phyloP scores from a whole-genome alignment of 2,888 invertebrate genomes.

The Spilarctia lutea region DNA sequence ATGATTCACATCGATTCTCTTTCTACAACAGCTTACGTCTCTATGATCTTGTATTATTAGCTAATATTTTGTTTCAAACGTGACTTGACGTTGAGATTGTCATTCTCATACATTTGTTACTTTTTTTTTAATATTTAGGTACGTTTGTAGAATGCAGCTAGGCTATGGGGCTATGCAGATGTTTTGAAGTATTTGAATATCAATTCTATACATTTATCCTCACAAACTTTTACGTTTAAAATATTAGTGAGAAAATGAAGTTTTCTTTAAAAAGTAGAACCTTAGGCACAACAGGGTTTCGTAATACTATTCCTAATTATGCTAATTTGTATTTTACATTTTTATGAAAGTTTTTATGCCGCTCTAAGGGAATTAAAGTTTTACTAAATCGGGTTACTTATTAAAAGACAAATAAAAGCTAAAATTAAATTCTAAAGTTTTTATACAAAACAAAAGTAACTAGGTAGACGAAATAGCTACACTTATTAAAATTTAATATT shows the following conservation, averaged over 20 bases:
- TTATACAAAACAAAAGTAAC: background rate
- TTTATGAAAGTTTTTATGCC: background rate
- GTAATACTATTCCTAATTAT: background rate
- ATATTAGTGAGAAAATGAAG: background rate
- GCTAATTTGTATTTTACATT: background rate
- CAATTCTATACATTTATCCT: background rate
- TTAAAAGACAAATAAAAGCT: background rate
- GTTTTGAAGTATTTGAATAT: background rate
- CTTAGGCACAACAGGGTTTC: background rate
- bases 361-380: background rate
- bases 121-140: no score
- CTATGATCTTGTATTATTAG: no score
- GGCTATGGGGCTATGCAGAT: background rate
- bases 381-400: background rate
- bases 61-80: no score
- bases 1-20: no score
- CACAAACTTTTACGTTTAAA: background rate
- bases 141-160: no score
- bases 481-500: background rate
- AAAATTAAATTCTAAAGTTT: background rate
- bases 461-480: background rate
- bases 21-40: no score
- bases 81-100: no score
- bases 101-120: no score
- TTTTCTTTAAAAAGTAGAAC: background rate